phyloP scores from a whole-genome alignment of 2,113 vertebrate genomes.

The Tonatia bakeri region DNA sequence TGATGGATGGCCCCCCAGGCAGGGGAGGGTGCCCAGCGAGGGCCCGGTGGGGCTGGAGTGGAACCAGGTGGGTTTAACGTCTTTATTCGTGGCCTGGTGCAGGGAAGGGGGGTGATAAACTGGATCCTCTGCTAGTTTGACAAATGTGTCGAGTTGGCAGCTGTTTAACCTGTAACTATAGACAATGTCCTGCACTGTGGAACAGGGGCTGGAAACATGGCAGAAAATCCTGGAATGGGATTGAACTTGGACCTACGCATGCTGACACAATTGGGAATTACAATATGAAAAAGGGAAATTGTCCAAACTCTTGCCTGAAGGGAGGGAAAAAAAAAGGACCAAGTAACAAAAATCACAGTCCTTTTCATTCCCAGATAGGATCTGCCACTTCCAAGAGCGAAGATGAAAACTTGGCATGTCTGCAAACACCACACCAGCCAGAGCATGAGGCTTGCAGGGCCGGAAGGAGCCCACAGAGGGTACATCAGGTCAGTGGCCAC shows the following conservation, averaged over 20 bases:
- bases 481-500: not conserved
- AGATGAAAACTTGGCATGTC: not conserved
- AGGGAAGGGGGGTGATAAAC: not conserved
- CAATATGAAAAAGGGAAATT: conserved; percentile 42
- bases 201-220: conserved; percentile 56
- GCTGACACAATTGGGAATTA: conserved; percentile 44
- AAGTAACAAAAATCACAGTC: conserved; percentile 37
- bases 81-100: conserved; percentile 44
- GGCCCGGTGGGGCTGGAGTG: conserved; percentile 13
- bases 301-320: conserved; percentile 60
- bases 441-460: not conserved
- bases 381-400: not conserved
- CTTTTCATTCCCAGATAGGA: conserved; percentile 22
- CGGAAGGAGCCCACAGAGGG: not conserved
- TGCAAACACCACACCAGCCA: not conserved
- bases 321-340: not conserved
- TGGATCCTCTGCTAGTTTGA: not conserved
- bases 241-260: conserved; percentile 66
- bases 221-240: conserved; percentile 54
- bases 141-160: conserved; percentile 56
- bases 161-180: conserved; percentile 15
- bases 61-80: conserved; percentile 48
- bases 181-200: not conserved
- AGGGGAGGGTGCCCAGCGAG: conserved; percentile 14
- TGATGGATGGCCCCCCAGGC: conserved; percentile 14